These are phyloP conservation scores for Zaprionus ornatus DNA, from an alignment of 1,140 invertebrate species.

Conservation along the genomic window DNA sequence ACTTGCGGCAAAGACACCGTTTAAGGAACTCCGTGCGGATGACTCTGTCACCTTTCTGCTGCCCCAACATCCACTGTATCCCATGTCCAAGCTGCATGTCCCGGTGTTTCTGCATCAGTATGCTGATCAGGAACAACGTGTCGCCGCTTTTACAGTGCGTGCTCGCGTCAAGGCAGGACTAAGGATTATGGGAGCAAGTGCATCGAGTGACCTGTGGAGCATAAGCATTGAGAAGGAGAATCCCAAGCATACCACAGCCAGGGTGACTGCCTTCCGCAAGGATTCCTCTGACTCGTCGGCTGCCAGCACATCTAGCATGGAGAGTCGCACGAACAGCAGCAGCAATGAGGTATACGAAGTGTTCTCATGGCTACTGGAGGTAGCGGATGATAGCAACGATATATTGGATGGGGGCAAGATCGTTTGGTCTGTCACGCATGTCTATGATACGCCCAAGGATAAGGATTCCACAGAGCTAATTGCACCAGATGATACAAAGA, in stretches of 20 bases:
- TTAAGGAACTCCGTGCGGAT: conserved; percentile 91
- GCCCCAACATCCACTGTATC: conserved; percentile 94
- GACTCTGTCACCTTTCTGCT: conserved; percentile 92
- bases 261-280: conserved; percentile 92
- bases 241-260: conserved; percentile 92
- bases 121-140: conserved; percentile 86
- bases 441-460: conserved; percentile 87
- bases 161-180: conserved; percentile 94
- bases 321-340: conserved; percentile 43
- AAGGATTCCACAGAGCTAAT: conserved; percentile 84
- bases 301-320: conserved; percentile 41
- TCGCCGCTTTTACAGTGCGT: conserved; percentile 92
- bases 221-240: conserved; percentile 91
- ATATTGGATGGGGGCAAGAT: conserved; percentile 91
- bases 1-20: conserved; percentile 90
- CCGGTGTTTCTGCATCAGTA: conserved; percentile 92
- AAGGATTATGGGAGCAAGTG: conserved; percentile 91
- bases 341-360: conserved; percentile 86
- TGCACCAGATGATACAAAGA: conserved; percentile 85
- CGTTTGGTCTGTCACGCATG: conserved; percentile 91
- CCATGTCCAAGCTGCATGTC: conserved; percentile 93
- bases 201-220: conserved; percentile 91
- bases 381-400: conserved; percentile 91
- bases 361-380: conserved; percentile 95
- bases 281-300: conserved; percentile 63